Base-by-base conservation (phyloP, 1,140 invertebrate genomes). In the Drosophila carrolli region DNA sequence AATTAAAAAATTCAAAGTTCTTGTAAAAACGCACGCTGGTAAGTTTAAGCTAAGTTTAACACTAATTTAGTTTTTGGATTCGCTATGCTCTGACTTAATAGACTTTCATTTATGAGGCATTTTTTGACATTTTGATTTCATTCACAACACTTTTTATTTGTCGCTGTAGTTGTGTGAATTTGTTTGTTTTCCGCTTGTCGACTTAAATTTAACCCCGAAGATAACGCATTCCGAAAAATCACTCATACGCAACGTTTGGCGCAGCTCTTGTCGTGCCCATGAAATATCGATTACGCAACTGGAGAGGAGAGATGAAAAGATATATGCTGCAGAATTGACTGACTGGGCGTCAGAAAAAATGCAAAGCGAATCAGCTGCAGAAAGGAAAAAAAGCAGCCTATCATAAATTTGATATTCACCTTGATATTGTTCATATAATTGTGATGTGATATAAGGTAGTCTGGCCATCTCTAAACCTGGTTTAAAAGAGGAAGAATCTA, bases 261-360 rank as follows among this genome's bases (percentile, higher is more conserved):
- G 38, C 40, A 32, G 48, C 56, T 59, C 77, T 80, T 62, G 81
- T 67, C 81, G 65, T 65, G 83, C 84, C 73, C 75, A 80, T 89
- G 81, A 75, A 89, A 84, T 84, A 88, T 88, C 80, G 84, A 88
- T 88, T 89, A 80, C 83, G 77, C 73, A 81, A 88, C 72, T 65
- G 63, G 40, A 27, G 47, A 43, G 37, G n/a, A 10, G 16, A 16
- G 23, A 41, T 74, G 43, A 47, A 27, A 5, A 48, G 19, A 50
- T 46, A 35, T 40, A 27, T 63, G 13, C 43, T 50, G 54, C 74
- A 71, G 27, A 76, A 67, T 57, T 65, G 58, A 74, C 63, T 73
- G 73, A 55, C 65, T 50, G 44, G 38, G 50, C 51, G 41, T 35
- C 41, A 67, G 9, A 40, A 38, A 65, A 71, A 71, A 82, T 86